Evolutionary conservation across 64 coral and sea anemone species (phyloP).

Genomic region (Porites australiensis): DNA sequence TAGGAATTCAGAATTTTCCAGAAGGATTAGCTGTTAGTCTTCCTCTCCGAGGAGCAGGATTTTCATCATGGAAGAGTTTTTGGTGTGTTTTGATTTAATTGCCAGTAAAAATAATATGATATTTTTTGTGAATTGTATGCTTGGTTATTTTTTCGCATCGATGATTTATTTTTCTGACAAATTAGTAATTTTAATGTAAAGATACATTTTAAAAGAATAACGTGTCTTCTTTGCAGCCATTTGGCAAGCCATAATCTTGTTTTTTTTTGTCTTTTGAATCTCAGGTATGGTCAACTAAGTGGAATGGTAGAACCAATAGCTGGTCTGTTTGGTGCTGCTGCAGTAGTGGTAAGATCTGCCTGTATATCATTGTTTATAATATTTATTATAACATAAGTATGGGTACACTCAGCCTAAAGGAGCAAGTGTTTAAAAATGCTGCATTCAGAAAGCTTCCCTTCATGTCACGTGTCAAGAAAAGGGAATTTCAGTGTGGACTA

Average conservation of each 20-base stretch:
- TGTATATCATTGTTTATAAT: background rate
- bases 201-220: too few species aligned
- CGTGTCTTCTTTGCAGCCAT: too few species aligned
- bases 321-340: constrained; percentile 94
- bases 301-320: constrained; percentile 99
- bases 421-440: too few species aligned
- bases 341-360: constrained; percentile 78
- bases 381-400: background rate
- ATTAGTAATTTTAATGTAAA: too few species aligned
- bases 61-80: constrained; percentile 90
- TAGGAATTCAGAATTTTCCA: constrained; percentile 98
- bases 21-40: constrained; percentile 98
- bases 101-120: too few species aligned
- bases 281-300: constrained; percentile 98
- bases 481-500: too few species aligned
- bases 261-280: background rate
- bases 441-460: too few species aligned
- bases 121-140: background rate
- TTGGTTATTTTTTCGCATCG: background rate
- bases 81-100: constrained; percentile 52
- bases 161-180: too few species aligned
- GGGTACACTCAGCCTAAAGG: background rate
- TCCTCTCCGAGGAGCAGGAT: constrained; percentile 83
- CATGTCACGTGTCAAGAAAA: too few species aligned
- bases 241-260: background rate